phyloP scores from a whole-genome alignment of 2,113 vertebrate species.

The Plestiodon gilberti region DNA sequence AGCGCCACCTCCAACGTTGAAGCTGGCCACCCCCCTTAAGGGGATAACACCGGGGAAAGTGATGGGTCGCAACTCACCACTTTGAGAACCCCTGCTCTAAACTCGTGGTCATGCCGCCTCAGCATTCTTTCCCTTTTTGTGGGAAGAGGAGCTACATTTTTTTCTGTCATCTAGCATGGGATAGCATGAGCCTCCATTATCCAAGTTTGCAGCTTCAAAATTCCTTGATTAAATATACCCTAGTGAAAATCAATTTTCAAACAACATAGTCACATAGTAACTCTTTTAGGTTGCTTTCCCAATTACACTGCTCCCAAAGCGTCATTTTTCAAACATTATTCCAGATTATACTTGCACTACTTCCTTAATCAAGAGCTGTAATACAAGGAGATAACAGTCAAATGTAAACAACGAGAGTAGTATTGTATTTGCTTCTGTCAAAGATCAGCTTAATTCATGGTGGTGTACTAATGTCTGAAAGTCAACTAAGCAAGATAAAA shows the following conservation, averaged over 20 bases:
- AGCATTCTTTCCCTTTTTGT: not conserved
- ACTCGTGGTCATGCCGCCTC: not conserved
- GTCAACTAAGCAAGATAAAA: constrained; percentile 3
- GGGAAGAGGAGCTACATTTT: not conserved
- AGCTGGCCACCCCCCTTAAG: too few species aligned
- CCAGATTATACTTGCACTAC: constrained; percentile 13
- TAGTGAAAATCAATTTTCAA: constrained; percentile 16
- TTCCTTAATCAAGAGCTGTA: not conserved
- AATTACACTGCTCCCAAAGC: constrained; percentile 11
- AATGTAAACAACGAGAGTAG: not conserved
- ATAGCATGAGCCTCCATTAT: not conserved
- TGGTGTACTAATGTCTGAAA: constrained; percentile 5
- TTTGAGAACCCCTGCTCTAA: too few species aligned
- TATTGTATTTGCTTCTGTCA: not conserved
- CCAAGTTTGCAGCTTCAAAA: not conserved
- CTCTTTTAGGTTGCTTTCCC: constrained; percentile 4
- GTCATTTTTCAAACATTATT: not conserved
- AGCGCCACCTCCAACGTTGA: too few species aligned
- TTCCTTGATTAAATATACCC: not conserved
- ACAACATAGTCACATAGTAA: not conserved
- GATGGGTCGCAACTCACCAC: too few species aligned
- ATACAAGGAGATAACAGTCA: not conserved
- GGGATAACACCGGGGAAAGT: too few species aligned
- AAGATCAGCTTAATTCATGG: not conserved
- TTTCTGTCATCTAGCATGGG: not conserved